Evolutionary conservation across 1,140 invertebrate species (phyloP).

Genomic region (Antheraea pernyi): DNA sequence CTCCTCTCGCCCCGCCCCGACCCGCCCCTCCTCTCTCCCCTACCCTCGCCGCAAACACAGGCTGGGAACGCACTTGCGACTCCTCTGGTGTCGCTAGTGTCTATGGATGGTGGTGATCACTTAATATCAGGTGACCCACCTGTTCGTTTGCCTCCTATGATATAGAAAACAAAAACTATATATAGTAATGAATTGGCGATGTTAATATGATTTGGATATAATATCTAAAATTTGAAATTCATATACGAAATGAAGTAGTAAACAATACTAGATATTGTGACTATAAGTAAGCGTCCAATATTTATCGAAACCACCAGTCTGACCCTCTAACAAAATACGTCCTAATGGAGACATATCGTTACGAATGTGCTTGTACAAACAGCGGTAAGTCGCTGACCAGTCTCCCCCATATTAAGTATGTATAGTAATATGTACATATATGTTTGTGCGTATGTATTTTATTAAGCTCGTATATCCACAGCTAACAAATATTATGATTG

Average conservation of each 20-base stretch:
- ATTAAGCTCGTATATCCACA: background rate
- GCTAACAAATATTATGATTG: background rate
- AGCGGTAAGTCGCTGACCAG: constrained; percentile 8
- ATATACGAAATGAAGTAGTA: constrained; percentile 2
- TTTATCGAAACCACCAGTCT: constrained; percentile 14
- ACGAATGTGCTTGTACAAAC: constrained; percentile 7
- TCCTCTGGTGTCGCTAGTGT: too few relatives aligned
- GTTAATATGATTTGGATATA: background rate
- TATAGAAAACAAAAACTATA: too few relatives aligned
- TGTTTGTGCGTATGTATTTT: background rate
- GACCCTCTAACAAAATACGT: constrained; percentile 26
- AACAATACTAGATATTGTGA: background rate
- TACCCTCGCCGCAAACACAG: too few relatives aligned
- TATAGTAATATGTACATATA: background rate
- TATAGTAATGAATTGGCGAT: too few relatives aligned
- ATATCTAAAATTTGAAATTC: background rate
- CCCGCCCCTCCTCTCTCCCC: too few relatives aligned
- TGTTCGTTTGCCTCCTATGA: too few relatives aligned
- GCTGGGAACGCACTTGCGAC: too few relatives aligned
- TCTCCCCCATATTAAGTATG: background rate
- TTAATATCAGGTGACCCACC: too few relatives aligned
- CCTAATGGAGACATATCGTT: constrained; percentile 22
- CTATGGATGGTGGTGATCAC: too few relatives aligned
- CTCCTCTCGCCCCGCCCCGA: too few relatives aligned
- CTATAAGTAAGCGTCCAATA: constrained; percentile 2